These are phyloP conservation scores for Probaryconus sp. DNA, from an alignment of 1,140 invertebrate species.

Conservation along the genomic window DNA sequence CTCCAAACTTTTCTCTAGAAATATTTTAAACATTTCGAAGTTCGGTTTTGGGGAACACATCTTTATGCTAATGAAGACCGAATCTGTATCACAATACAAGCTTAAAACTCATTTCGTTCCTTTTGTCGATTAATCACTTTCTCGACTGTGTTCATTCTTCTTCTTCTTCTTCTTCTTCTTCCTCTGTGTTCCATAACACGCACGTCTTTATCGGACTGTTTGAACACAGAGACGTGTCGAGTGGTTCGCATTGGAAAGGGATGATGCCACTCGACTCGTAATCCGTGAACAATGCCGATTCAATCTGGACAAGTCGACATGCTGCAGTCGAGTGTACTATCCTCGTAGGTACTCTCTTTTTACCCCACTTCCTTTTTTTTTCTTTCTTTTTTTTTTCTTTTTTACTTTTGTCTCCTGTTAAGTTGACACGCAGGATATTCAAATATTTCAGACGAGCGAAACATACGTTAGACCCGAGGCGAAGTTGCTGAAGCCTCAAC, in stretches of 20 bases:
- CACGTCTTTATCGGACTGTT: constrained; percentile 19
- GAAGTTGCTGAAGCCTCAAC: too few relatives aligned
- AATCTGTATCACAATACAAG: background rate
- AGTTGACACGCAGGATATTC: too few relatives aligned
- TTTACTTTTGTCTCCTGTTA: too few relatives aligned
- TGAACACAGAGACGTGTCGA: constrained; percentile 20
- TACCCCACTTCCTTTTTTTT: too few relatives aligned
- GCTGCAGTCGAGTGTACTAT: constrained; percentile 47
- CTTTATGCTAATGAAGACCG: background rate
- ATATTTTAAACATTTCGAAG: background rate
- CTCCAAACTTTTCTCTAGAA: too few relatives aligned
- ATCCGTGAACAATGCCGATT: constrained; percentile 67
- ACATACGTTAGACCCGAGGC: too few relatives aligned
- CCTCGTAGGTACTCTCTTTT: too few relatives aligned
- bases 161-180: too few relatives aligned
- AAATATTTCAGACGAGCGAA: too few relatives aligned
- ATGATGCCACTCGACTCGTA: constrained; percentile 60
- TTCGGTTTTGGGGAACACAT: background rate
- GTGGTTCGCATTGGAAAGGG: constrained; percentile 24
- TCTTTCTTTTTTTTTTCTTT: constrained; percentile 12
- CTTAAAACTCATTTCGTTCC: constrained; percentile 3
- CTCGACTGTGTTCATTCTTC: constrained; percentile 5
- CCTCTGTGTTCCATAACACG: constrained; percentile 4
- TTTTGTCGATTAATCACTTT: constrained; percentile 16
- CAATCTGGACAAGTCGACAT: constrained; percentile 31